phyloP scores from a whole-genome alignment of 2,113 vertebrate genomes.

The Thamnaconus septentrionalis region DNA sequence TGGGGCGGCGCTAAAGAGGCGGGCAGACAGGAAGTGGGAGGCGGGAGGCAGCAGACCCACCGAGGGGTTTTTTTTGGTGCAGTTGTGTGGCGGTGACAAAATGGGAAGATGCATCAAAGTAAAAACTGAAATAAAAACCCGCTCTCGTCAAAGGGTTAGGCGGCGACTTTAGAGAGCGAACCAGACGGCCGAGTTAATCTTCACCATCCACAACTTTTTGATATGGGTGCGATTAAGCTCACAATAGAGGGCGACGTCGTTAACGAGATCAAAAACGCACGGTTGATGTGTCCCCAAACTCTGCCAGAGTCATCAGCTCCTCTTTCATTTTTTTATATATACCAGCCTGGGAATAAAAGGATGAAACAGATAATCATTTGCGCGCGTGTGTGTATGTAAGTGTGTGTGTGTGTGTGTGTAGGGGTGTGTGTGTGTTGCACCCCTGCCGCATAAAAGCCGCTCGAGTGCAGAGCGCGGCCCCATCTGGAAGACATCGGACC shows the following conservation, averaged over 20 bases:
- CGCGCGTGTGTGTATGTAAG: conserved; percentile 5
- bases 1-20: neutral
- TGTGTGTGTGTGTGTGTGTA: conserved; percentile 3
- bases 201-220: conserved; percentile 49
- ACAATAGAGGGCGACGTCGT: conserved; percentile 61
- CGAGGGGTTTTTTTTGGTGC: neutral
- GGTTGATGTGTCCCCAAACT: conserved; percentile 68
- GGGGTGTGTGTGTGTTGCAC: neutral
- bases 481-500: conserved; percentile 99
- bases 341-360: conserved; percentile 84
- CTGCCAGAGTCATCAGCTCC: conserved; percentile 51
- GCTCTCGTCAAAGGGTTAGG: conserved; percentile 20
- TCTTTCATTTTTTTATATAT: conserved; percentile 24
- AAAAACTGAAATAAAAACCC: conserved; percentile 15
- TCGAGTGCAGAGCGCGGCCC: conserved; percentile 98
- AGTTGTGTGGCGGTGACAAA: conserved; percentile 11
- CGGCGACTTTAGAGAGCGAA: conserved; percentile 25
- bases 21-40: neutral
- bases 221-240: conserved; percentile 60
- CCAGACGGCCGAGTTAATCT: conserved; percentile 33
- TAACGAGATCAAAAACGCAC: conserved; percentile 65
- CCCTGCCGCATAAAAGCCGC: conserved; percentile 89
- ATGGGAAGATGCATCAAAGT: conserved; percentile 14
- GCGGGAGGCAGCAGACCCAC: conserved; percentile 20
- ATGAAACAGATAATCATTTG: conserved; percentile 35